A percentile compares a stretch with the other conserved stretches of the same genome.
Evolutionary conservation across 2,113 vertebrate species (phyloP).

Genomic region (Falco punctatus): DNA sequence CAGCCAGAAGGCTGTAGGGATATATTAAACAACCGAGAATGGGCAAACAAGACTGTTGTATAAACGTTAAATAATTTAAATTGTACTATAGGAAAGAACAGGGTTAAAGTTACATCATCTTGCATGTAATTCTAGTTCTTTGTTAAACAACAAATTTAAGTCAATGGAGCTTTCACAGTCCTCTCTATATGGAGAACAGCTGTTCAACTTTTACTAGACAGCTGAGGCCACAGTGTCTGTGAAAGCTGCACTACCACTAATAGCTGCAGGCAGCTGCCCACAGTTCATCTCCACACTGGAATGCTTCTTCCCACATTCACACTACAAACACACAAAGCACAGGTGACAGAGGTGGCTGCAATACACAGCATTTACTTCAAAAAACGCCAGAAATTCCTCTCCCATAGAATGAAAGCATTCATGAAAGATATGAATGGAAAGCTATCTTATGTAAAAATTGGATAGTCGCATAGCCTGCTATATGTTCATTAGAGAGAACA

Average conservation of each 20-base stretch:
- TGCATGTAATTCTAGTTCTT: conserved; percentile 74
- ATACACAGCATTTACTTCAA: not conserved
- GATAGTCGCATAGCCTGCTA: not conserved
- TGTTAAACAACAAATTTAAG: conserved; percentile 80
- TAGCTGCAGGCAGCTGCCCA: conserved; percentile 82
- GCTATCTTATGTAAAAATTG: conserved; percentile 8
- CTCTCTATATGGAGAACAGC: conserved; percentile 84
- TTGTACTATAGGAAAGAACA: conserved; percentile 22
- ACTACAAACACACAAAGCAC: conserved; percentile 57
- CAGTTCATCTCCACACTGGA: conserved; percentile 75
- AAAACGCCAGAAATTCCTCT: conserved; percentile 42
- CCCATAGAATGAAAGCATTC: conserved; percentile 36
- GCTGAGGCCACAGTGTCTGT: conserved; percentile 83
- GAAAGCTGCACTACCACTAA: conserved; percentile 76
- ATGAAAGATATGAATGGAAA: conserved; percentile 42
- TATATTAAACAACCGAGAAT: not conserved
- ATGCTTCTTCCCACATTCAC: conserved; percentile 45
- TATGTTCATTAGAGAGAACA: conserved; percentile 24
- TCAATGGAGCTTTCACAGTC: conserved; percentile 84
- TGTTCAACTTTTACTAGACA: conserved; percentile 91
- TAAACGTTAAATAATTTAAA: conserved; percentile 54
- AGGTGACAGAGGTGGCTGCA: conserved; percentile 65
- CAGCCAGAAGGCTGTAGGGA: not conserved
- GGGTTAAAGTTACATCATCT: conserved; percentile 75
- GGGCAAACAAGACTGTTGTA: conserved; percentile 4